Evolutionary conservation across 2,797 vertebrate genomes (phyloP).

Genomic region (Thalassophryne amazonica): DNA sequence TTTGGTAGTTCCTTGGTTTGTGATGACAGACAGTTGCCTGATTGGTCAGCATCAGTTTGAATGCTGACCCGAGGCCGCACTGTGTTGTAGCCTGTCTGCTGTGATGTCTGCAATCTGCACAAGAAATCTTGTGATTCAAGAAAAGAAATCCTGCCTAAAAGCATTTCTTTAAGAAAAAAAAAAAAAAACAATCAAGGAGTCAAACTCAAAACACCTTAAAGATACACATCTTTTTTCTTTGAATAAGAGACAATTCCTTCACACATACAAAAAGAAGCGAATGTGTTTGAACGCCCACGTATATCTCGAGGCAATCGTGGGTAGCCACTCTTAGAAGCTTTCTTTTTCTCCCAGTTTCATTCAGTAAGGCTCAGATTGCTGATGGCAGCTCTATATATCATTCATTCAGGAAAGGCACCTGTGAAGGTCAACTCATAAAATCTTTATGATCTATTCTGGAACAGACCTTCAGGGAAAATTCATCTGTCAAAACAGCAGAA

Average conservation of each 20-base stretch:
- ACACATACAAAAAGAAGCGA: slow-evolving; percentile 8
- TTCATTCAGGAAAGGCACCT: slow-evolving; percentile 24
- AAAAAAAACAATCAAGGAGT: too few species aligned
- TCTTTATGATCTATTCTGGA: slow-evolving; percentile 5
- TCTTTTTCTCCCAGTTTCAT: slow-evolving; percentile 27
- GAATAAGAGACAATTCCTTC: slow-evolving; percentile 13
- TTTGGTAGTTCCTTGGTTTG: slow-evolving; percentile 13
- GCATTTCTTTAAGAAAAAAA: slow-evolving; percentile 18
- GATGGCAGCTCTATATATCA: not conserved
- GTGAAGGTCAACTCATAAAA: not conserved
- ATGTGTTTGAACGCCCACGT: not conserved
- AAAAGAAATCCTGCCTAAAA: slow-evolving; percentile 5
- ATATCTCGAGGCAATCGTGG: slow-evolving; percentile 8
- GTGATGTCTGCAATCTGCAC: slow-evolving; percentile 27
- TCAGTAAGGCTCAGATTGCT: slow-evolving; percentile 26
- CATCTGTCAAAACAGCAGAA: slow-evolving; percentile 13
- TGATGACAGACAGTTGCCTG: slow-evolving; percentile 35
- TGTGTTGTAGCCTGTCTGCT: slow-evolving; percentile 49
- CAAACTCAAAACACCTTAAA: slow-evolving; percentile 4
- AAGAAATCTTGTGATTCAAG: not conserved
- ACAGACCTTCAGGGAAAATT: slow-evolving; percentile 26
- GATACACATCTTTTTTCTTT: not conserved
- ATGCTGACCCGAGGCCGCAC: slow-evolving; percentile 45
- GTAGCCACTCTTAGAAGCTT: slow-evolving; percentile 13
- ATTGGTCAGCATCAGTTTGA: slow-evolving; percentile 31